Conservation (phyloP, 2,797 vertebrate species). For the Cirrhinus molitorella region DNA sequence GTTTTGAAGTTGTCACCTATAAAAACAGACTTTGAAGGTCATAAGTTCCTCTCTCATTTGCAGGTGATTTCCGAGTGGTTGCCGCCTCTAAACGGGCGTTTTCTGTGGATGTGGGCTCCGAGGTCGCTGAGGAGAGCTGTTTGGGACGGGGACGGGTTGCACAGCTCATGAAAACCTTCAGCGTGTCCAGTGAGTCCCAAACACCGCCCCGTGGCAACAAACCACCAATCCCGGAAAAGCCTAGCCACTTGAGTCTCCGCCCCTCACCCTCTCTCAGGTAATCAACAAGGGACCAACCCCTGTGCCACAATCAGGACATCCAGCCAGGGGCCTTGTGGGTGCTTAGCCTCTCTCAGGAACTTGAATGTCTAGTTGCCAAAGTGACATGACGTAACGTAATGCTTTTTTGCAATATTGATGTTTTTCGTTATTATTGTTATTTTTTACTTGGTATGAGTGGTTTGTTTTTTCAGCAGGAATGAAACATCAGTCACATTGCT, state of each 20-base stretch:
- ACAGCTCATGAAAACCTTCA: constrained; percentile 81
- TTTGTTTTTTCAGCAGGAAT: constrained; percentile 37
- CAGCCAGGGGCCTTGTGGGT: not conserved
- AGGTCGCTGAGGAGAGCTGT: constrained; percentile 42
- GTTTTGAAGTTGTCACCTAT: constrained; percentile 46
- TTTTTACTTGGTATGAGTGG: constrained; percentile 37
- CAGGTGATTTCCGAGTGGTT: constrained; percentile 61
- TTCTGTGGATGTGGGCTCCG: constrained; percentile 44
- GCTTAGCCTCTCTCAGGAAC: constrained; percentile 59
- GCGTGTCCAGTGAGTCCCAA: constrained; percentile 58
- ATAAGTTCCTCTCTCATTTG: constrained; percentile 27
- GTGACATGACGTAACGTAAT: constrained; percentile 49
- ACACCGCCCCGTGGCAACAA: constrained; percentile 66
- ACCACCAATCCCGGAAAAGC: constrained; percentile 78
- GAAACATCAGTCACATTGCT: constrained; percentile 30
- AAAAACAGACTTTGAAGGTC: constrained; percentile 46
- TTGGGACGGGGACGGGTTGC: constrained; percentile 78
- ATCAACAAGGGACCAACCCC: constrained; percentile 54
- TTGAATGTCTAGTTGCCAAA: constrained; percentile 59
- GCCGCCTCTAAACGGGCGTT: constrained; percentile 56
- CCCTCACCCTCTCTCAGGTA: constrained; percentile 78
- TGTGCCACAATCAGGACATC: constrained; percentile 15
- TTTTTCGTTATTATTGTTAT: constrained; percentile 5
- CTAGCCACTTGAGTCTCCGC: constrained; percentile 72
- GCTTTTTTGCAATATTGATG: not conserved